Conservation (phyloP, 2,113 vertebrate species). For the Callithrix jacchus region DNA sequence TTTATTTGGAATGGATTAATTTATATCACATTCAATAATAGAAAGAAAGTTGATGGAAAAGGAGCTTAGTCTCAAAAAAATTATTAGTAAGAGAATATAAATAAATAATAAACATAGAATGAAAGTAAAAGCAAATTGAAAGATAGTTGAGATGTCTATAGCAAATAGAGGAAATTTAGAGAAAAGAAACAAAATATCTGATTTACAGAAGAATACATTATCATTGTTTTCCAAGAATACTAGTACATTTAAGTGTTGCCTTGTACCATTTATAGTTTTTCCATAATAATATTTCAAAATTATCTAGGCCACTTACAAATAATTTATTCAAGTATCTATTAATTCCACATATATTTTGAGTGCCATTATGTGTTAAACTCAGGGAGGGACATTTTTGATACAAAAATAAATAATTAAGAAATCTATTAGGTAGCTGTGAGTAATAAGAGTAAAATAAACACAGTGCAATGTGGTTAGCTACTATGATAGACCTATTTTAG, state of each 20-base stretch:
- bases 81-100: neutral
- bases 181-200: neutral
- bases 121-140: neutral
- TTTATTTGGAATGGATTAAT: neutral
- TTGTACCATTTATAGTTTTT: neutral
- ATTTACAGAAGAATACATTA: neutral
- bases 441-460: neutral
- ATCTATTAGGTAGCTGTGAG: neutral
- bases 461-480: neutral
- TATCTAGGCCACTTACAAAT: neutral
- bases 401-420: neutral
- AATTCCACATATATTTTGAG: neutral
- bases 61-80: neutral
- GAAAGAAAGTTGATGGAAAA: neutral
- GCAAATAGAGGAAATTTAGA: neutral
- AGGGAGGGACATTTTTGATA: neutral
- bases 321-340: neutral
- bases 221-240: neutral
- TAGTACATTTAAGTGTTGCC: neutral
- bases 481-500: neutral
- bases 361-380: neutral
- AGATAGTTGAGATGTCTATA: neutral
- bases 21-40: neutral
- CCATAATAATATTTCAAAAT: neutral
- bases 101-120: neutral